Conservation (phyloP, 2,888 invertebrate genomes). For the Aethes cnicana region DNA sequence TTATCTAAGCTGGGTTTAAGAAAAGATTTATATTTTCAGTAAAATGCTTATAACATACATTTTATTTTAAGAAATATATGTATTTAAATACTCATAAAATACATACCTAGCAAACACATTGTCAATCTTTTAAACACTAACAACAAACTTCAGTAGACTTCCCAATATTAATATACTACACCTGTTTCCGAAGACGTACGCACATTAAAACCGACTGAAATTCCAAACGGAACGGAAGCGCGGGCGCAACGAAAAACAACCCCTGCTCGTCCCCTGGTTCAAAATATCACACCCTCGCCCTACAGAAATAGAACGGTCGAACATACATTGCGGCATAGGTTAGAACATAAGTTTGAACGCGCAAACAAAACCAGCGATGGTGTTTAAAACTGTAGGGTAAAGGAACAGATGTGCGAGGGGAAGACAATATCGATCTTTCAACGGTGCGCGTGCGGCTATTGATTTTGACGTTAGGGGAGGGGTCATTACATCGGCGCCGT, state of each 20-base stretch:
- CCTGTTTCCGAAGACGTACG: conserved; percentile 8
- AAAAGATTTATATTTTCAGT: too few species aligned
- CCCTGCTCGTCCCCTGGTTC: conserved; percentile 21
- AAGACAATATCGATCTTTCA: conserved; percentile 74
- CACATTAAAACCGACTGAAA: conserved; percentile 11
- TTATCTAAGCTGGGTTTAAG: too few species aligned
- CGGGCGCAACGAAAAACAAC: conserved; percentile 11
- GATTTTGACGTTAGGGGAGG: conserved; percentile 58
- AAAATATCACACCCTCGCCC: conserved; percentile 26
- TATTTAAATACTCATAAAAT: too few species aligned
- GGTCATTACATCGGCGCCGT: conserved; percentile 29
- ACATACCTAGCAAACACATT: too few species aligned
- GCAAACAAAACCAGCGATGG: conserved; percentile 12
- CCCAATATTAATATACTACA: too few species aligned
- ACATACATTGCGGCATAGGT: conserved; percentile 5
- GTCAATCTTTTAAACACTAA: too few species aligned
- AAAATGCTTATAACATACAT: too few species aligned
- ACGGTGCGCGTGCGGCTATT: conserved; percentile 60
- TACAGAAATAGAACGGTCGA: conserved; percentile 19
- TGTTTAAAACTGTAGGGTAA: conserved; percentile 24
- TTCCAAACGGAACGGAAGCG: conserved; percentile 22
- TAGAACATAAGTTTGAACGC: neutral
- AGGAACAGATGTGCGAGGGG: conserved; percentile 66
- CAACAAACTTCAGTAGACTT: too few species aligned
- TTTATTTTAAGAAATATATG: too few species aligned